These are phyloP conservation scores for Zeuzera pyrina DNA, from an alignment of 2,888 invertebrate species.

Conservation along the genomic window DNA sequence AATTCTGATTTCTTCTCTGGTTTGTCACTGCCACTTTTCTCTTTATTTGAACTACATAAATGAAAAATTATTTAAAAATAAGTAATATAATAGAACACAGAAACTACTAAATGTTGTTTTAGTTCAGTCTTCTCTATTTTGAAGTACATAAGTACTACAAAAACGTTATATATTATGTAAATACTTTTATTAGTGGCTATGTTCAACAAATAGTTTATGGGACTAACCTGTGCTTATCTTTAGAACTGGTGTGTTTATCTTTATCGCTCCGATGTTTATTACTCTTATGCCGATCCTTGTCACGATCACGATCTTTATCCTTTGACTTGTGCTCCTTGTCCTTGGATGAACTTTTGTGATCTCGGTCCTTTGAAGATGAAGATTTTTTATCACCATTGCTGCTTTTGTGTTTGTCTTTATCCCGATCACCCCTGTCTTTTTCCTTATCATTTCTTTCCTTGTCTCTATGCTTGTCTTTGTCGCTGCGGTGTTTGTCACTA, in stretches of 20 bases:
- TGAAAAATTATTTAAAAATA: neutral
- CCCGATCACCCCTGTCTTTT: conserved; percentile 49
- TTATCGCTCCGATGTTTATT: conserved; percentile 63
- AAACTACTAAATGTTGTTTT: too few species aligned
- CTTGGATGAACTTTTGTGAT: conserved; percentile 40
- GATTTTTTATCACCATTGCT: conserved; percentile 41
- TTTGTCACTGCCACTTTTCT: conserved; percentile 42
- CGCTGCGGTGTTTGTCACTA: conserved; percentile 35
- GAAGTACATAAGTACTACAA: too few species aligned
- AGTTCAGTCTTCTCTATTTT: too few species aligned
- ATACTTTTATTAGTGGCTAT: too few species aligned
- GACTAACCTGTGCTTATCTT: conserved; percentile 72
- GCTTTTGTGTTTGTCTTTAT: conserved; percentile 37
- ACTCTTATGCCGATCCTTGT: conserved; percentile 56
- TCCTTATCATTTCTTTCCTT: conserved; percentile 40
- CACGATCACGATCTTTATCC: conserved; percentile 36
- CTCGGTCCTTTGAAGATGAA: conserved; percentile 34
- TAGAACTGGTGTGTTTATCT: conserved; percentile 54
- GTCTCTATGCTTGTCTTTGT: conserved; percentile 30
- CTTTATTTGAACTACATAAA: conserved; percentile 41
- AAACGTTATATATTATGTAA: too few species aligned
- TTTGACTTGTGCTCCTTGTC: conserved; percentile 62
- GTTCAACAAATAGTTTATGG: too few species aligned
- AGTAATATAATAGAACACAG: too few species aligned
- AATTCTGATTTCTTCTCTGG: conserved; percentile 39